Evolutionary conservation across 2,888 invertebrate genomes (phyloP), one percentile per base, ranked within the genome.

Genomic region (Hypsopygia costalis): DNA sequence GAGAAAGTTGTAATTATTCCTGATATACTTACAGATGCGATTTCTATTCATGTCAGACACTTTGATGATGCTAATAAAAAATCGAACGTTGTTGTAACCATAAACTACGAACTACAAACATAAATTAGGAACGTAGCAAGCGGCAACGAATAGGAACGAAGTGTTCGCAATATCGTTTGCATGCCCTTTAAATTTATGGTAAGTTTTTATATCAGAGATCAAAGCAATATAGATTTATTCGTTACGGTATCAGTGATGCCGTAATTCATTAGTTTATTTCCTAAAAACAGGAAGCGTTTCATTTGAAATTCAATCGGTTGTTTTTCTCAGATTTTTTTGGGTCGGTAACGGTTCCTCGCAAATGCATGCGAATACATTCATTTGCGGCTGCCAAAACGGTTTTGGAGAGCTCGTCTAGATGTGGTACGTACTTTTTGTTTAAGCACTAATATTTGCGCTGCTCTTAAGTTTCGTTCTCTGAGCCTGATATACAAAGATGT

Each of bases 241-340:
- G 16, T 9, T 31, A 25, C 10, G 31, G 32, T 38, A 38, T 32
- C 30, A 20, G 11, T 22, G 22, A 21, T 12, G 29, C 21, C 10
- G 29, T 28, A 35, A 47, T 49, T n/a, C n/a, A n/a, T 44, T 35
- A 39, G 25, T 31, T 42, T 44, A 41, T 43, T 49, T 38, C 43
- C 45, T 34, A 49, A 52, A 50, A 45, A 49, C 52, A 47, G 51
- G 47, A 59, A 54, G 41, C 33, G 36, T 31, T 36, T 27, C 38
- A 49, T 61, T 60, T 61, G 51, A 54, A 61, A 62, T 61, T 62
- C 58, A 55, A 55, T 49, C 37, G 44, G 31, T 41, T 48, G 50
- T 47, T 52, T 49, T 41, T 46, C 42, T 32, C 44, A 32, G 37
- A 40, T 42, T 51, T 59, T 61, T 58, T 52, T 48, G 46, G 59